Conservation (phyloP, 2,113 vertebrate genomes). For the Pristiophorus japonicus region DNA sequence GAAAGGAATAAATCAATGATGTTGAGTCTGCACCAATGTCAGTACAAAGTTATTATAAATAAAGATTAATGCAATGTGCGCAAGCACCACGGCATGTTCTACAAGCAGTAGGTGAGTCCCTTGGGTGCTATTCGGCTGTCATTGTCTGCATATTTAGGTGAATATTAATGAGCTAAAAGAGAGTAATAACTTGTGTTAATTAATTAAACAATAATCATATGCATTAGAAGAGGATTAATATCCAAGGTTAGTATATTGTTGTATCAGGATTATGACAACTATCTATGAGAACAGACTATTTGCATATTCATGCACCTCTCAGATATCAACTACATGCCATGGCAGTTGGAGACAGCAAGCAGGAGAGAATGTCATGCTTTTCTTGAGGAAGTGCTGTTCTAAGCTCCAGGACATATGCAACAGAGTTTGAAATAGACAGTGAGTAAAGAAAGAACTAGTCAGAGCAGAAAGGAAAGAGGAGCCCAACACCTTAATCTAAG, state of each 20-base stretch:
- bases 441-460: not conserved
- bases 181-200: not conserved
- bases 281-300: not conserved
- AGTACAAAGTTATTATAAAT: constrained; percentile 8
- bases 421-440: not conserved
- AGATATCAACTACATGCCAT: not conserved
- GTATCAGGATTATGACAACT: not conserved
- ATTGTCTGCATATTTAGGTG: not conserved
- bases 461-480: not conserved
- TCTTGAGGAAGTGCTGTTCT: not conserved
- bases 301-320: not conserved
- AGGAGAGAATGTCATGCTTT: not conserved
- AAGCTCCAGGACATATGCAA: not conserved
- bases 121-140: not conserved
- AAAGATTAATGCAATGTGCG: not conserved
- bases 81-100: not conserved
- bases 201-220: constrained; percentile 8
- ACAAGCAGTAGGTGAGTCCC: constrained; percentile 17
- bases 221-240: not conserved
- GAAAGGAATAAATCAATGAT: not conserved
- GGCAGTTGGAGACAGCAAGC: not conserved
- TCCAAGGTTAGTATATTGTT: not conserved
- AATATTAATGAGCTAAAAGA: constrained; percentile 5
- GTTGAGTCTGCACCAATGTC: not conserved
- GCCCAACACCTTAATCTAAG: not conserved